Percentiles rank a stretch among this genome's conserved stretches.
Evolutionary conservation across 2,113 vertebrate species (phyloP).

Genomic region (Saimiri boliviensis): DNA sequence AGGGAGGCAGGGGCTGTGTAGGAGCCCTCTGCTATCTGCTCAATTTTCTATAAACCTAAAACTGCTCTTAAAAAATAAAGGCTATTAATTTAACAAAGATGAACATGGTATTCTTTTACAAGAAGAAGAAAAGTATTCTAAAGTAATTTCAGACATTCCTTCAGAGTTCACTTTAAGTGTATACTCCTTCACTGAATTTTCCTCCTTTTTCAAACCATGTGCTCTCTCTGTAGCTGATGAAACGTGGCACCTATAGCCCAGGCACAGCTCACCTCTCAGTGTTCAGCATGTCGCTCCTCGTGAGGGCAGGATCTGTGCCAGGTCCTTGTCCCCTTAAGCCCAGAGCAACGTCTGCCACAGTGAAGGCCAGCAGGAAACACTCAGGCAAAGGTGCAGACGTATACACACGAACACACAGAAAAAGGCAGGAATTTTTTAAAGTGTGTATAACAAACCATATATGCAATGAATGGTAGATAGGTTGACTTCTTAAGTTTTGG

Average conservation of each 20-base stretch:
- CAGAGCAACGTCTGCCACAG: neutral
- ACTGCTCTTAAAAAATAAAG: neutral
- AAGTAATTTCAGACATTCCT: neutral
- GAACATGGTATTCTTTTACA: neutral
- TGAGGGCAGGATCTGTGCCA: neutral
- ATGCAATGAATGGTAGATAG: no score
- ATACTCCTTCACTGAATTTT: neutral
- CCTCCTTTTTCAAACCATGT: neutral
- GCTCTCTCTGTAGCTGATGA: neutral
- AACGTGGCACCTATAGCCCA: rapidly evolving
- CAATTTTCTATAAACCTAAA: neutral
- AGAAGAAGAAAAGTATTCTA: neutral
- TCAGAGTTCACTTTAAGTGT: neutral
- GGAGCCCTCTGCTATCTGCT: neutral
- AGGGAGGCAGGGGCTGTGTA: neutral
- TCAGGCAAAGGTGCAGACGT: neutral
- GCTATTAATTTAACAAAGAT: neutral
- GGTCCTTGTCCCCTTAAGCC: neutral
- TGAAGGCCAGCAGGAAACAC: neutral
- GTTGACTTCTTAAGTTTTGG: neutral
- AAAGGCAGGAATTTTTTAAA: neutral
- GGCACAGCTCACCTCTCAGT: rapidly evolving
- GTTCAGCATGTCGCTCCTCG: neutral
- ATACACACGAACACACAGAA: neutral
- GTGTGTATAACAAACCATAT: neutral